Evolutionary conservation across 2,113 vertebrate species (phyloP).

Genomic region (Neopipo cinnamomea): DNA sequence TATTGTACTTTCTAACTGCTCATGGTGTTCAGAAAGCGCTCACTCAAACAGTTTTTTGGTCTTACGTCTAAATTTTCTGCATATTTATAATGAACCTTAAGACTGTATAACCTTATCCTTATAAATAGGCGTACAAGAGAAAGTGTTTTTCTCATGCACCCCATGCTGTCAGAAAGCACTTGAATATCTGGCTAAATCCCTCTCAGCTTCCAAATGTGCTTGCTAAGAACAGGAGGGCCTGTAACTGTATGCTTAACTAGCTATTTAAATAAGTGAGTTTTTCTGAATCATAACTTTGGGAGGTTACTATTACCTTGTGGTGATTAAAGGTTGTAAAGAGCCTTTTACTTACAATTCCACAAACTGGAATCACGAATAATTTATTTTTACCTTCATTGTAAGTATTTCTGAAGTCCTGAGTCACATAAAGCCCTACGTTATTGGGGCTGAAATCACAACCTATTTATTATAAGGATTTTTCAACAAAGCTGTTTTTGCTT

Average conservation of each 20-base stretch:
- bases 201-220: not conserved
- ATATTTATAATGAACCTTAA: not conserved
- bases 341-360: not conserved
- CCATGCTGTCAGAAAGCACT: not conserved
- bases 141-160: not conserved
- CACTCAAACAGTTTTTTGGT: not conserved
- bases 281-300: not conserved
- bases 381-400: not conserved
- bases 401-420: not conserved
- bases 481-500: not conserved
- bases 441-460: not conserved
- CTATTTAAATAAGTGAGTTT: not conserved
- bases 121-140: not conserved
- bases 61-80: not conserved
- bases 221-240: not conserved
- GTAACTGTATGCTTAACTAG: not conserved
- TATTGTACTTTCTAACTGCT: not conserved
- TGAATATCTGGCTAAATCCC: not conserved
- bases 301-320: not conserved
- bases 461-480: not conserved
- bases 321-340: not conserved
- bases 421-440: not conserved
- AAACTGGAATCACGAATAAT: not conserved
- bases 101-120: not conserved
- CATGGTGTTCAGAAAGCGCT: not conserved